These are phyloP conservation scores for Lutjanus erythropterus DNA, from an alignment of 2,113 vertebrate genomes.

Conservation along the genomic window DNA sequence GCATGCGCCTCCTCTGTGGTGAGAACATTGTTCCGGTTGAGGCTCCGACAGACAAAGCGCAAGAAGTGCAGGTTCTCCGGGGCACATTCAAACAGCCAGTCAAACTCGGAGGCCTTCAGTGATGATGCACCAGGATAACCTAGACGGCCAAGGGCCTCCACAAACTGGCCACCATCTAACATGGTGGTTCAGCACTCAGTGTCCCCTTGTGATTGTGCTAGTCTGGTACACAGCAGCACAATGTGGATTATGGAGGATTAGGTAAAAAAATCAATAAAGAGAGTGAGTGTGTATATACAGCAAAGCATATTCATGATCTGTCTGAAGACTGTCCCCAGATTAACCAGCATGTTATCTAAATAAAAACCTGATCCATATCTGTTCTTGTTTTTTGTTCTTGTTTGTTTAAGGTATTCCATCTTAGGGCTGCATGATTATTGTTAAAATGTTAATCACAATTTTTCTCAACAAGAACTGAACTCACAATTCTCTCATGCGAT, in stretches of 20 bases:
- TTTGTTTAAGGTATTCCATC: too few relatives aligned
- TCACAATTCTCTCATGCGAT: too few relatives aligned
- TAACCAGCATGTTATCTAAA: too few relatives aligned
- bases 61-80: conserved; percentile 87
- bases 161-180: conserved; percentile 89
- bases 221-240: conserved; percentile 27
- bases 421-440: too few relatives aligned
- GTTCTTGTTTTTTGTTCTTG: too few relatives aligned
- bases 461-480: too few relatives aligned
- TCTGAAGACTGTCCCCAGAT: too few relatives aligned
- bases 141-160: conserved; percentile 88
- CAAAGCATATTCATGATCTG: conserved; percentile 2
- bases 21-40: conserved; percentile 86
- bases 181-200: conserved; percentile 58
- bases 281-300: background rate
- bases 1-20: conserved; percentile 85
- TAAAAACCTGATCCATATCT: too few relatives aligned
- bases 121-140: conserved; percentile 86
- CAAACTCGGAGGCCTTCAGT: conserved; percentile 92
- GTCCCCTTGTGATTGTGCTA: conserved; percentile 5
- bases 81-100: conserved; percentile 94
- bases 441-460: too few relatives aligned
- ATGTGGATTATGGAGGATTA: conserved; percentile 17
- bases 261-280: conserved; percentile 15
- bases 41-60: conserved; percentile 89